Conservation (phyloP, 92 coral and sea anemone species). For the Montipora capitata region DNA sequence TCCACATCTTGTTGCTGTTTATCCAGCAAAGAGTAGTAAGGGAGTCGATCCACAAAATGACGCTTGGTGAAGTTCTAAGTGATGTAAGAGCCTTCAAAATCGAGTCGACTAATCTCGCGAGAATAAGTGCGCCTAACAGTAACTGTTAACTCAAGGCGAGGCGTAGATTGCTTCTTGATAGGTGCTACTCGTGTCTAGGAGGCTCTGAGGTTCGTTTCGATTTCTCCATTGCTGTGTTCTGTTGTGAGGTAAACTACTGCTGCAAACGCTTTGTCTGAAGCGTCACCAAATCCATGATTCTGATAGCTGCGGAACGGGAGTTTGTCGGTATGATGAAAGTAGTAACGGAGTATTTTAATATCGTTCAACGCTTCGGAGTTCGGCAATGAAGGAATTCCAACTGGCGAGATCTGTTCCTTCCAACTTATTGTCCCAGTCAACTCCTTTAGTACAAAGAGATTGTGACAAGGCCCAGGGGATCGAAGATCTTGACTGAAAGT, state of each 20-base stretch:
- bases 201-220: too few relatives aligned
- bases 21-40: conserved; percentile 71
- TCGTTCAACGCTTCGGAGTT: too few relatives aligned
- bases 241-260: conserved; percentile 26
- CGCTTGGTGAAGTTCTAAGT: neutral
- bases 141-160: too few relatives aligned
- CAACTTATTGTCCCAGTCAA: neutral
- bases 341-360: too few relatives aligned
- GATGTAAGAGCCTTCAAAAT: neutral
- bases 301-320: neutral
- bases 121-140: conserved; percentile 25
- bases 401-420: neutral
- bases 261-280: neutral
- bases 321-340: too few relatives aligned
- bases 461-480: too few relatives aligned
- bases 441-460: too few relatives aligned
- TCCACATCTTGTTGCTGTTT: conserved; percentile 67
- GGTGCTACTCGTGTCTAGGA: too few relatives aligned
- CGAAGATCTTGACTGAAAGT: too few relatives aligned
- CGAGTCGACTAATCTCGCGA: conserved; percentile 50
- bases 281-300: conserved; percentile 28
- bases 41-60: conserved; percentile 58
- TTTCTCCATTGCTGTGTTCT: conserved; percentile 13
- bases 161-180: too few relatives aligned
- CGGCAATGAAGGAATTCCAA: too few relatives aligned